Conservation (phyloP, 2,797 vertebrate species). For the Spinibarbus caldwelli region DNA sequence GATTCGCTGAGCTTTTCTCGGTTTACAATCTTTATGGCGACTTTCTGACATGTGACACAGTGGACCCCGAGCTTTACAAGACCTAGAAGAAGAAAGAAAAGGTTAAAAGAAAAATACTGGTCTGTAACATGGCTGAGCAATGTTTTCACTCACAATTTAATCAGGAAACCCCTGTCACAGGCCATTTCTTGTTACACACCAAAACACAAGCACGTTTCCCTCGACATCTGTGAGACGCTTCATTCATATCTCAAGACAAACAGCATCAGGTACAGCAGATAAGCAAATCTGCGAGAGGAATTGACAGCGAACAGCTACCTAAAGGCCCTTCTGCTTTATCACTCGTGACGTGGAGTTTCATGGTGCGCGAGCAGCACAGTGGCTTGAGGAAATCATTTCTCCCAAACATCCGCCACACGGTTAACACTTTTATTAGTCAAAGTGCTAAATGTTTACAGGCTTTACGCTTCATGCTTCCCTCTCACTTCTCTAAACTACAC, state of each 20-base stretch:
- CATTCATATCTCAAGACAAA: constrained; percentile 39
- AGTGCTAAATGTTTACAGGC: constrained; percentile 33
- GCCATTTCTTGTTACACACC: constrained; percentile 18
- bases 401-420: not conserved
- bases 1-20: constrained; percentile 99
- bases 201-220: constrained; percentile 13
- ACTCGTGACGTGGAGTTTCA: constrained; percentile 21
- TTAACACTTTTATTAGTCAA: constrained; percentile 23
- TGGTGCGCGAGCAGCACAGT: not conserved
- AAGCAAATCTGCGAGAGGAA: constrained; percentile 34
- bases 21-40: constrained; percentile 99
- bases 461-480: not conserved
- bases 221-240: not conserved
- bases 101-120: constrained; percentile 5
- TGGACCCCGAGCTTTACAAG: constrained; percentile 97
- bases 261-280: constrained; percentile 29
- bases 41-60: constrained; percentile 99
- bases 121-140: not conserved
- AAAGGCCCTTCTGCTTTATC: constrained; percentile 31
- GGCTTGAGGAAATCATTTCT: not conserved
- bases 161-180: constrained; percentile 12
- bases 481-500: not conserved
- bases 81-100: constrained; percentile 75
- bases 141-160: not conserved
- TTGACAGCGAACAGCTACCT: constrained; percentile 12